These are phyloP conservation scores for Agrochola lychnidis DNA, from an alignment of 2,888 invertebrate species.

Conservation along the genomic window DNA sequence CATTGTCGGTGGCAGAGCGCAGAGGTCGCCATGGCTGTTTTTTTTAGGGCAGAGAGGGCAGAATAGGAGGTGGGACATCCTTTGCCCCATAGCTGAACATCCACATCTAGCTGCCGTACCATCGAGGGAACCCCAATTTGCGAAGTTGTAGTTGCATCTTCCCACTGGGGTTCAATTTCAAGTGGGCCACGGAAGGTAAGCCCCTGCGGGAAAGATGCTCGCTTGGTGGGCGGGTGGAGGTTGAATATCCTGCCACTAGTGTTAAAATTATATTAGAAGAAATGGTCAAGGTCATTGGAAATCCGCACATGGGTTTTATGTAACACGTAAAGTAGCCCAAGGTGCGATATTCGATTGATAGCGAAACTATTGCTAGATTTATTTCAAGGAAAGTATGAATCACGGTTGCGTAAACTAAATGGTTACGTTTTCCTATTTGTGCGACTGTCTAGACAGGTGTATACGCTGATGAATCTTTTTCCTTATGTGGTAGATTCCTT, in stretches of 20 bases:
- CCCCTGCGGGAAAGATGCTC: not conserved
- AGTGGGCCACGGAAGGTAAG: not conserved
- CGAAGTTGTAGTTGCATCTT: not conserved
- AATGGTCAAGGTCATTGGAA: conserved; percentile 54
- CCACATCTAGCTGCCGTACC: not conserved
- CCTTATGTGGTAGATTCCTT: not conserved
- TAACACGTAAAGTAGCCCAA: conserved; percentile 66
- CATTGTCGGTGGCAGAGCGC: not conserved
- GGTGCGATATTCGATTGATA: conserved; percentile 59
- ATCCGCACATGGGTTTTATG: conserved; percentile 59
- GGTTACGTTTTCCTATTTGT: conserved; percentile 48
- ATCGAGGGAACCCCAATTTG: not conserved
- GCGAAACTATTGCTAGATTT: conserved; percentile 62
- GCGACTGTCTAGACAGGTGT: conserved; percentile 7
- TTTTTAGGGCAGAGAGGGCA: not conserved
- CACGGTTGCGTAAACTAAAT: conserved; percentile 60
- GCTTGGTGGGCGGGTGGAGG: not conserved
- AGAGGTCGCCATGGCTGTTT: not conserved
- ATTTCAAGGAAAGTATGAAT: conserved; percentile 69
- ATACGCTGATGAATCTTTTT: not conserved
- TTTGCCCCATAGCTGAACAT: not conserved
- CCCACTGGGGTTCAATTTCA: not conserved
- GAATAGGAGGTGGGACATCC: not conserved
- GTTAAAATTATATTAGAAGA: conserved; percentile 36
- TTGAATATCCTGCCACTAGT: not conserved